phyloP scores from a whole-genome alignment of 2,113 vertebrate genomes.

The Cyprinus carpio region DNA sequence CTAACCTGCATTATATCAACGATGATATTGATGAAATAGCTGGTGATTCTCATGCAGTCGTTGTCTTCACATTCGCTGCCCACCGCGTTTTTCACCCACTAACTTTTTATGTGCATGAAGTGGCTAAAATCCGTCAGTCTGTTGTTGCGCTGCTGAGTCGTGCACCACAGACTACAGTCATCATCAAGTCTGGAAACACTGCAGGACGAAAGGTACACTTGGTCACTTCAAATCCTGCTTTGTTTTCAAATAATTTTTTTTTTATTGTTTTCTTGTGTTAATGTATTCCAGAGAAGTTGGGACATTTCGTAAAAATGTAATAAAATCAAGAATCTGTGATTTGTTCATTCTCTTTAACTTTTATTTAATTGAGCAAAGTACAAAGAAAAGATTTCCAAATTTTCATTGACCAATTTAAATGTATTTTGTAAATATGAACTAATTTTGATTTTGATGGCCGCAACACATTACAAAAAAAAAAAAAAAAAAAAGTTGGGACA shows the following conservation, averaged over 20 bases:
- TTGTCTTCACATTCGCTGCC: neutral
- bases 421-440: too few species aligned
- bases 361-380: too few species aligned
- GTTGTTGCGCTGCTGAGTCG: slow-evolving; percentile 15
- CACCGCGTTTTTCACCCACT: neutral
- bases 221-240: neutral
- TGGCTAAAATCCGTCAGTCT: slow-evolving; percentile 7
- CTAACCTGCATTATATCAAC: slow-evolving; percentile 58
- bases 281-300: neutral
- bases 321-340: too few species aligned
- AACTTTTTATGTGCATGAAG: slow-evolving; percentile 5
- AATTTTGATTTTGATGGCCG: too few species aligned
- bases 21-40: slow-evolving; percentile 53
- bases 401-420: too few species aligned
- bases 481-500: too few species aligned
- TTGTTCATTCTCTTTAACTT: too few species aligned
- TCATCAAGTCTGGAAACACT: slow-evolving; percentile 40
- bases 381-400: too few species aligned
- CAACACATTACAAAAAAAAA: too few species aligned
- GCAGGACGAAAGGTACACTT: neutral
- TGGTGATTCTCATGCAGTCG: slow-evolving; percentile 54
- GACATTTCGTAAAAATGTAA: too few species aligned
- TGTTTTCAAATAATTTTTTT: too few species aligned
- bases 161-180: slow-evolving; percentile 14
- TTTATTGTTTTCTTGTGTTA: neutral